These are phyloP conservation scores for Spea bombifrons DNA, from an alignment of 2,113 vertebrate genomes.

Conservation along the genomic window DNA sequence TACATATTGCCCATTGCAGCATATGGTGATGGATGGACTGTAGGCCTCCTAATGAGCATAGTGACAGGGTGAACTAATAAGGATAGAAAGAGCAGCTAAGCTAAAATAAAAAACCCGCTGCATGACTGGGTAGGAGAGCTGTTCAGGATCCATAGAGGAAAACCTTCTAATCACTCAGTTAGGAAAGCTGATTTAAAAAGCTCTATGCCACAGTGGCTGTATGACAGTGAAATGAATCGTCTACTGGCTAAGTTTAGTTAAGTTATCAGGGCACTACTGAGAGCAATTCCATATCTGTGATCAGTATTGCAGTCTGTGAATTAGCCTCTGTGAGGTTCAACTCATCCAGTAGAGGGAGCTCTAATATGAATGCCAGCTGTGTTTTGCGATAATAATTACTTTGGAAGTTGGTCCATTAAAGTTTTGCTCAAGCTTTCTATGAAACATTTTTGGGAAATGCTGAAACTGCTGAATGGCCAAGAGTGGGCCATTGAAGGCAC, in stretches of 20 bases:
- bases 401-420: neutral
- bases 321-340: neutral
- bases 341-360: slow-evolving; percentile 30
- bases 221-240: slow-evolving; percentile 20
- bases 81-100: slow-evolving; percentile 17
- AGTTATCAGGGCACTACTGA: slow-evolving; percentile 10
- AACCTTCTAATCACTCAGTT: slow-evolving; percentile 32
- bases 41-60: slow-evolving; percentile 33
- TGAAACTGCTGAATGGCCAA: neutral
- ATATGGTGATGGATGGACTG: slow-evolving; percentile 33
- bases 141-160: slow-evolving; percentile 21
- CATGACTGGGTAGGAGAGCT: slow-evolving; percentile 8
- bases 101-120: slow-evolving; percentile 14
- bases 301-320: neutral
- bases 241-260: slow-evolving; percentile 31
- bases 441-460: neutral
- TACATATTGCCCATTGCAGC: slow-evolving; percentile 26
- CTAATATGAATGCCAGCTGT: neutral
- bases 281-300: neutral
- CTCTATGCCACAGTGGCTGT: slow-evolving; percentile 20
- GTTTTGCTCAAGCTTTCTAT: no score
- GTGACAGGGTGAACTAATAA: slow-evolving; percentile 36
- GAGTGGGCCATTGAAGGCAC: no score
- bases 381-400: neutral
- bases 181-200: slow-evolving; percentile 26